Evolutionary conservation across 2,888 invertebrate genomes (phyloP).

Genomic region (Eupithecia exiguata): DNA sequence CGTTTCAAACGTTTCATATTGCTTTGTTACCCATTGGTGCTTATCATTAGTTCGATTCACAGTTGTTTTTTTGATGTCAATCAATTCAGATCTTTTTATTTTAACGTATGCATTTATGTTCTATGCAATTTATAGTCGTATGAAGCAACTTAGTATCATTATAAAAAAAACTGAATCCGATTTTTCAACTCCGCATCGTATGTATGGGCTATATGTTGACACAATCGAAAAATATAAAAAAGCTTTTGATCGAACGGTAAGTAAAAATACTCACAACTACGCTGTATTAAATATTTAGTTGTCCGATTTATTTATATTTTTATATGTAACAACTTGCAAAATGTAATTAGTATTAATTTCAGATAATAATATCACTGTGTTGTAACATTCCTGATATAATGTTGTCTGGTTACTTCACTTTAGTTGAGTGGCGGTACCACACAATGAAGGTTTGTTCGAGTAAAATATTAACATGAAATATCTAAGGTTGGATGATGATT

Average conservation of each 20-base stretch:
- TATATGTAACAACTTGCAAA: no score
- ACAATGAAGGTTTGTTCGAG: background rate
- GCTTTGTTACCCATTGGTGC: background rate
- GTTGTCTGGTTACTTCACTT: background rate
- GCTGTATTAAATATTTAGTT: background rate
- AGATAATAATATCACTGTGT: slow-evolving; percentile 5
- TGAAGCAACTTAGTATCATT: background rate
- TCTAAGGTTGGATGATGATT: no score
- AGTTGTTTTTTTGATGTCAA: background rate
- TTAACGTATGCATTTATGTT: background rate
- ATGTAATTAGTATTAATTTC: background rate
- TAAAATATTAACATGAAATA: no score
- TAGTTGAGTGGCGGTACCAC: slow-evolving; percentile 4
- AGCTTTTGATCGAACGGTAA: background rate
- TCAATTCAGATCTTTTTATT: background rate
- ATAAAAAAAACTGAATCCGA: background rate
- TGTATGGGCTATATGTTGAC: background rate
- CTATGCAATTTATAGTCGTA: background rate
- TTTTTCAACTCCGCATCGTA: background rate
- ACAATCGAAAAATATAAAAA: background rate
- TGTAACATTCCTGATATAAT: slow-evolving; percentile 6
- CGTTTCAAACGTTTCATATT: background rate
- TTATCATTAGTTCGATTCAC: background rate
- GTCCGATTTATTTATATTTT: background rate
- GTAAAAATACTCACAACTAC: background rate